phyloP scores from a whole-genome alignment of 2,888 invertebrate species.

The Antheraea assamensis region DNA sequence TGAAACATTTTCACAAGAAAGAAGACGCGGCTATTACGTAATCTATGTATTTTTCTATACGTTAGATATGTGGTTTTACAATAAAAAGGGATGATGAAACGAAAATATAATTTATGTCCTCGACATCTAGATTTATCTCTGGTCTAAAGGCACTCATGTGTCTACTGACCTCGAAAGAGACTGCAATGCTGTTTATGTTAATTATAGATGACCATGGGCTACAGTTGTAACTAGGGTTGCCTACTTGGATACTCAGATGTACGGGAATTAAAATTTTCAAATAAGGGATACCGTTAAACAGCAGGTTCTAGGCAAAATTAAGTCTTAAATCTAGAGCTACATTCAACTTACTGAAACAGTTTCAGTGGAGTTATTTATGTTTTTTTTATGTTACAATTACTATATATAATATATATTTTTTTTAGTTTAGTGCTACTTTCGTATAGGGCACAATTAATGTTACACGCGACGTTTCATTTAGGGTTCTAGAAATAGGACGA shows the following conservation, averaged over 20 bases:
- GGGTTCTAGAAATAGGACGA: background rate
- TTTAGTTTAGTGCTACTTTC: background rate
- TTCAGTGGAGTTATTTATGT: no score
- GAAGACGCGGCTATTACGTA: no score
- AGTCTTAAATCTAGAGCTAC: no score
- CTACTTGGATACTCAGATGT: background rate
- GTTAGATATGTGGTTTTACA: no score
- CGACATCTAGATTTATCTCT: slow-evolving; percentile 13
- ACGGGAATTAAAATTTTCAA: background rate
- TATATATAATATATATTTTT: no score
- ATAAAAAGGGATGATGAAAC: no score
- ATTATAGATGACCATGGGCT: slow-evolving; percentile 2
- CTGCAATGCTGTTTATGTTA: slow-evolving; percentile 6
- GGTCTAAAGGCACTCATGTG: background rate
- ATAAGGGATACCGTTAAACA: background rate
- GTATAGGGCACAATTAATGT: background rate
- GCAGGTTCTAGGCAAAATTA: no score
- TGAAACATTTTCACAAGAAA: no score
- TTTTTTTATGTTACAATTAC: no score
- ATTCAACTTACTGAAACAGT: no score
- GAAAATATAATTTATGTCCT: background rate
- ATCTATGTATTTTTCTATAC: no score
- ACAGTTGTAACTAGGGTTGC: slow-evolving; percentile 3
- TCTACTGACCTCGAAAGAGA: background rate
- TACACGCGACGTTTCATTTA: background rate